Base-by-base conservation (phyloP, 2,113 vertebrate genomes). In the Prochilodus magdalenae region DNA sequence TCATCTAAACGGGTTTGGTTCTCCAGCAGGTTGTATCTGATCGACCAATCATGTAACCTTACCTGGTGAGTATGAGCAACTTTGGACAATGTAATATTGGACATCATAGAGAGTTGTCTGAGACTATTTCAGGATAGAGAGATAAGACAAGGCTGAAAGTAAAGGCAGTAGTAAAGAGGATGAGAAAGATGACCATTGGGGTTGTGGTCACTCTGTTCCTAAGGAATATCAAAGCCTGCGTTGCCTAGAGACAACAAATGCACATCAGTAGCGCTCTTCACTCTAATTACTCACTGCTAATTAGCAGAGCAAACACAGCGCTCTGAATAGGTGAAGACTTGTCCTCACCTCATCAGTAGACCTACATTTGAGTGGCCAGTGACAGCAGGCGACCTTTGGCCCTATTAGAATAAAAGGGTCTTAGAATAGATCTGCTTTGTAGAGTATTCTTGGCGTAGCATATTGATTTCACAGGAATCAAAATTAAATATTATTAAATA, bases 241-340 rank as follows among this genome's bases (percentile, higher is more conserved):
- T 83, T 83, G 81, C 81, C 75, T 83, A 69, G 75, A 78, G n/a
- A 83, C 75, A 77, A n/a, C 57, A 44, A 65, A 27, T 55, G n/a
- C 44, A 63, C 69, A 73, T 78, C 69, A 78, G 65, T 78, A 40
- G 20, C 29, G 13, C 63, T 22, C 72, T 77, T 73, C 18, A 51
- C 57, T 73, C 16, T 73, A 65, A 73, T 73, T 73, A 73, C 12
- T 57, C 59, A 44, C n/a, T 12, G 24, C 59, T 77, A 77, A 72
- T 83, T 73, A 53, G 29, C 75, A 73, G 29, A 33, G 69, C 36
- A 78, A 83, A 83, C 60, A 78, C 24, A 26, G 30, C 3, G 30
- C 70, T 74, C 67, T 59, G 49, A 83, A 57, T 57, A 60, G 10
- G 26, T 44, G 14, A 65, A 44, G 33, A 47, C 4, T 36, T 27